phyloP scores from a whole-genome alignment of 1,140 invertebrate species.

The Diorhabda carinulata region DNA sequence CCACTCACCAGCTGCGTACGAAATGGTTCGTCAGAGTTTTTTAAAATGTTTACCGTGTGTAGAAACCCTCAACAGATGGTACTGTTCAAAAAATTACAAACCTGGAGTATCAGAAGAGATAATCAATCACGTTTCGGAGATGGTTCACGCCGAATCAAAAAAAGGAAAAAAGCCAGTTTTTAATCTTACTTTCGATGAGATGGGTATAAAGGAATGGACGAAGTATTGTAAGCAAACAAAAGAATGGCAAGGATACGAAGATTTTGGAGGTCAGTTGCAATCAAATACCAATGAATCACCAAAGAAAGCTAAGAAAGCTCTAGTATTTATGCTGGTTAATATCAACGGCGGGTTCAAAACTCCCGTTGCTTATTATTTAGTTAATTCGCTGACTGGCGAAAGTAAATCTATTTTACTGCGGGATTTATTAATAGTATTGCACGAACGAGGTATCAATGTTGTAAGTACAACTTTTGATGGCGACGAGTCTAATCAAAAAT shows the following conservation, averaged over 20 bases:
- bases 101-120: too few relatives aligned
- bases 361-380: background rate
- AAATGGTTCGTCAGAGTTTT: too few relatives aligned
- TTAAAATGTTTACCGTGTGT: too few relatives aligned
- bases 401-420: too few relatives aligned
- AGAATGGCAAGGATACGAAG: background rate
- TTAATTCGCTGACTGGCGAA: too few relatives aligned
- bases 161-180: background rate
- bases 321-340: background rate
- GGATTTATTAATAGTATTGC: background rate
- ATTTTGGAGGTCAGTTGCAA: background rate
- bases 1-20: too few relatives aligned
- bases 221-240: background rate
- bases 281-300: background rate
- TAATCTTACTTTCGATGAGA: background rate
- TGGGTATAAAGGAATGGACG: background rate
- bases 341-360: background rate
- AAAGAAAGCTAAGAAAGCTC: background rate
- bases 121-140: too few relatives aligned
- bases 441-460: background rate
- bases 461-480: background rate
- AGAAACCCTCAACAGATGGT: too few relatives aligned
- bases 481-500: conserved; percentile 25
- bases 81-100: too few relatives aligned
- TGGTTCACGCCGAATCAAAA: background rate